Percentiles rank a stretch among this genome's conserved stretches.
These are phyloP conservation scores for Ochropleura leucogaster DNA, from an alignment of 2,888 invertebrate species.

Conservation along the genomic window DNA sequence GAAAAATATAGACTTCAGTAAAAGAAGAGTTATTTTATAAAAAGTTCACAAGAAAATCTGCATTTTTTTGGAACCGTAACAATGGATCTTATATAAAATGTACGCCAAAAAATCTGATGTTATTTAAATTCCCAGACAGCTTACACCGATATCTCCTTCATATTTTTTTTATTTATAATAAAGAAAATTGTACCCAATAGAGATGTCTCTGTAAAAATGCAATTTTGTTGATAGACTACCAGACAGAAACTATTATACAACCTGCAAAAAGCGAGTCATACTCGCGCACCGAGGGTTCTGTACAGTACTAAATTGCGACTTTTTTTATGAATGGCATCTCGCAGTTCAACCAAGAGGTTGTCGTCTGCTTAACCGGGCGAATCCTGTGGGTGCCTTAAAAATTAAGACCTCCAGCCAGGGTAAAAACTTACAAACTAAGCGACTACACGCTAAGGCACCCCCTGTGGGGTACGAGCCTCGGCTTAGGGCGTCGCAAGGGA, in stretches of 20 bases:
- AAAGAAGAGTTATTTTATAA: not conserved
- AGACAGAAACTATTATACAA: not conserved
- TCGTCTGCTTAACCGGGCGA: no score
- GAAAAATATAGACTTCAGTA: not conserved
- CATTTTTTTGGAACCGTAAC: not conserved
- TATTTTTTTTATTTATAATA: not conserved
- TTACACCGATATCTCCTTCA: constrained; percentile 4
- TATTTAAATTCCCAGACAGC: constrained; percentile 1
- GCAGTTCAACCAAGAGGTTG: no score
- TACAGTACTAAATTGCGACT: no score
- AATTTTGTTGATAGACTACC: constrained; percentile 6
- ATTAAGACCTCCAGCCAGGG: no score
- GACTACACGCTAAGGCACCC: no score
- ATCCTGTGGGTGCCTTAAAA: no score
- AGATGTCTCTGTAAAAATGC: constrained; percentile 15
- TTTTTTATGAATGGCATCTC: no score
- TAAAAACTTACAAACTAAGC: no score
- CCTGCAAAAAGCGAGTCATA: no score
- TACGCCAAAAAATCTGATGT: not conserved
- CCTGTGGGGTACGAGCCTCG: no score
- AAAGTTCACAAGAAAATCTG: not conserved
- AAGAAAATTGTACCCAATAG: not conserved
- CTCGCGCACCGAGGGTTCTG: no score
- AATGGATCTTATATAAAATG: not conserved
- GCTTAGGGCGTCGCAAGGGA: no score